phyloP scores from a whole-genome alignment of 2,888 invertebrate species.

The Chaetogeoica ovagalla region DNA sequence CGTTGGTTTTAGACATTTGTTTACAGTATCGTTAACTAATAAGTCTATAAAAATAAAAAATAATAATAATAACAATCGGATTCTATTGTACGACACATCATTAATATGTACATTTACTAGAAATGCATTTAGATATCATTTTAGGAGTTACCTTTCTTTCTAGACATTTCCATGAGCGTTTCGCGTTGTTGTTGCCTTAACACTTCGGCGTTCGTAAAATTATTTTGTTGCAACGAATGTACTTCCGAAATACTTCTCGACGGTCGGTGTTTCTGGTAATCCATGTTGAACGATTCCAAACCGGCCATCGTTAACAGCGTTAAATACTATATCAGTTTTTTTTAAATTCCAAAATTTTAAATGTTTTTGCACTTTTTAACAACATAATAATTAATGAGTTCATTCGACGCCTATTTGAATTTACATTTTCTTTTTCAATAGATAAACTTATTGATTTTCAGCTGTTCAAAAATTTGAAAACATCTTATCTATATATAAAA shows the following conservation, averaged over 20 bases:
- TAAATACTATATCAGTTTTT: neutral
- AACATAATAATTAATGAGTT: neutral
- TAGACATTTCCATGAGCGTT: slow-evolving; percentile 21
- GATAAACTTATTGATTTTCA: neutral
- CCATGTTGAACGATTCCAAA: slow-evolving; percentile 34
- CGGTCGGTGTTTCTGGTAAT: slow-evolving; percentile 13
- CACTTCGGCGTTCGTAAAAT: neutral
- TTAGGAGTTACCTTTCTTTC: slow-evolving; percentile 17
- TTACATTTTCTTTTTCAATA: too few relatives aligned
- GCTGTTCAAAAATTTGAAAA: neutral
- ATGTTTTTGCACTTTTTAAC: neutral
- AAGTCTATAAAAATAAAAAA: slow-evolving; percentile 23
- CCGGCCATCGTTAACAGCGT: slow-evolving; percentile 25
- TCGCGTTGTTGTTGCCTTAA: slow-evolving; percentile 23
- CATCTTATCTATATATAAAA: neutral
- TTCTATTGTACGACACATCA: neutral
- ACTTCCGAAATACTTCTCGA: slow-evolving; percentile 40
- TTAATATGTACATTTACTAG: too few relatives aligned
- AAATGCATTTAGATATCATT: neutral
- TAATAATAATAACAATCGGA: neutral
- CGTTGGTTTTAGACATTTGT: slow-evolving; percentile 40
- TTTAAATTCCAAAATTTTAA: neutral
- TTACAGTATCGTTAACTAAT: slow-evolving; percentile 38
- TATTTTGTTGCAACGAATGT: neutral
- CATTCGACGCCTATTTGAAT: too few relatives aligned